Base-by-base conservation (phyloP, 2,888 invertebrate species). In the Pimpla rufipes region DNA sequence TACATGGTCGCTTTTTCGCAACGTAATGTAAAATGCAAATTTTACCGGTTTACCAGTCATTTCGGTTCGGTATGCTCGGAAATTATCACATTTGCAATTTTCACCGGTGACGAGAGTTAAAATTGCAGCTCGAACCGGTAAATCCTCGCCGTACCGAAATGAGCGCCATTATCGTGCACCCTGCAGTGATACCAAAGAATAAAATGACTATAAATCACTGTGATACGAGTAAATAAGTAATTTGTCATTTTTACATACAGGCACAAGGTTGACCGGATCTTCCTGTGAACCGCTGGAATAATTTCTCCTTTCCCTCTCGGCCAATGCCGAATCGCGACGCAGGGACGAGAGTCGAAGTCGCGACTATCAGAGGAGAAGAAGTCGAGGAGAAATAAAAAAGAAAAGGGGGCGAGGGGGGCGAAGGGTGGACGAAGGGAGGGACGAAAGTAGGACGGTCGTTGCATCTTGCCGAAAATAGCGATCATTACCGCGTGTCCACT, bases 371-470 rank as follows among this genome's bases (percentile, higher is more conserved):
- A 50, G 35, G 52, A 45, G 18, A 21, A 78, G 52, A 68, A 52
- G 66, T 29, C 45, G 29, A 66, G 50, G 42, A 50, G 21, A 73
- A 35, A 71, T 52, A 73, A 73, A 62, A 64, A 40, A 62, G n/a
- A 13, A 10, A 68, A 42, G 40, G 35, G n/a, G 10, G 16, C 10
- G n/a, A 16, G 16, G 6, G 21, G 16, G 16, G 68, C 57, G 76
- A 76, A 76, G 76, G 71, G 76, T 79, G 66, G 73, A 76, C 76
- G 79, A 79, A 83, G 76, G 83, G 76, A 66, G 79, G 67, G 73
- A 76, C 76, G 79, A 79, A 83, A 79, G 83, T 83, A 66, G 79
- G 67, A 83, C 83, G 79, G 29, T 76, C 62, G 71, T 73, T 68
- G 76, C 50, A 45, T 71, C 42, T 76, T 66, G 74, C 59, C 79